Evolutionary conservation across 2,113 vertebrate genomes (phyloP), one percentile per base, ranked within the genome.

Genomic region (Gasterosteus nipponicus): DNA sequence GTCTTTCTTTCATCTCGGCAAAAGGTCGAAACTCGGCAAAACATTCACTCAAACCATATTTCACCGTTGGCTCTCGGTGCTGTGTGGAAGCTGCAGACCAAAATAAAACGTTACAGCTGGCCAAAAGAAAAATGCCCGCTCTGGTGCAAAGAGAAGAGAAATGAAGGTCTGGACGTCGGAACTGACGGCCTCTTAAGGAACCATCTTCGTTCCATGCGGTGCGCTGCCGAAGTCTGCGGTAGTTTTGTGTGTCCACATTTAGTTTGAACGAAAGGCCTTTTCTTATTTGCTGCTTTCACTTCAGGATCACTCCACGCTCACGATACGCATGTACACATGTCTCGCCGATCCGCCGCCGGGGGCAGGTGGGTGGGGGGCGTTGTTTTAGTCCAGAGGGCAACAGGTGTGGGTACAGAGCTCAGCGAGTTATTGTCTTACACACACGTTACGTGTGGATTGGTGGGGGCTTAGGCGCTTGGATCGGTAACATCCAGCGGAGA

Each of bases 341-440:
- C 22, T 26, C 22, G 22, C 22, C n/a, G n/a, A n/a, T n/a, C n/a
- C 22, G 22, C 22, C 22, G 22, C 1, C 22, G 22, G 22, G 22
- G 22, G 22, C 22, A 26, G 22, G 22, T 1, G 22, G 22, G 22
- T 1, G 22, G 22, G 22, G 22, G 22, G 22, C 22, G 22, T 26
- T 26, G 22, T 26, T 26, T 3, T 35, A 5, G 33, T 35, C 33
- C 33, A 5, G 33, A 5, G 33, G 33, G 33, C 33, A 35, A 35
- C 33, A 35, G 33, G 33, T 35, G 33, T 35, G 33, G 33, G 33
- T 3, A 35, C 33, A 3, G 33, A 35, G 33, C 33, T 35, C 33
- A 5, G 33, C 33, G 33, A 91, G 91, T 91, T 93, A 93, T 93
- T 94, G 92, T 94, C 92, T 93, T 94, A 91, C 93, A 91, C 87